These are phyloP conservation scores for Lasioglossum morio DNA, from an alignment of 2,888 invertebrate species.

Conservation along the genomic window DNA sequence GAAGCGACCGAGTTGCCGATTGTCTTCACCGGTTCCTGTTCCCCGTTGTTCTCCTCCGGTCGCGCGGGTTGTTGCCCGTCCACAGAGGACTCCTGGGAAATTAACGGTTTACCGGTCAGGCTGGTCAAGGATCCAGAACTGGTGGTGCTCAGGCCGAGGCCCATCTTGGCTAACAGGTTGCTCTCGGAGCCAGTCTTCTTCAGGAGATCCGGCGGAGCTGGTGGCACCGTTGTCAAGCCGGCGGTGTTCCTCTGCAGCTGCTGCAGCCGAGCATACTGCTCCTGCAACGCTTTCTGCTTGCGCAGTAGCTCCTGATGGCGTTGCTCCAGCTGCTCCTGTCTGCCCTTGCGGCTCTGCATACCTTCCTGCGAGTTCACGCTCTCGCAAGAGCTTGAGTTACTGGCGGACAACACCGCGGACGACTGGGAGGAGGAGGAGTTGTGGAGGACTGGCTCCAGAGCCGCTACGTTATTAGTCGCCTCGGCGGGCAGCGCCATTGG, in stretches of 20 bases:
- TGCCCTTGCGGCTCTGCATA: slow-evolving; percentile 85
- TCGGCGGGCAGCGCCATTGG: slow-evolving; percentile 79
- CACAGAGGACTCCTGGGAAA: slow-evolving; percentile 62
- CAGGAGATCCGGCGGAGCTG: slow-evolving; percentile 87
- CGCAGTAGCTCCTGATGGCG: slow-evolving; percentile 95
- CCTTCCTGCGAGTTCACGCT: slow-evolving; percentile 91
- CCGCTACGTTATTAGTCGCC: slow-evolving; percentile 44
- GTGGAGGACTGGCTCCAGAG: slow-evolving; percentile 45
- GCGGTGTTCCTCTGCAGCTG: slow-evolving; percentile 93
- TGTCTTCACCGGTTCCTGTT: slow-evolving; percentile 50
- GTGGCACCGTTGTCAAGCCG: slow-evolving; percentile 86
- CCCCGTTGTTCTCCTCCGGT: slow-evolving; percentile 20
- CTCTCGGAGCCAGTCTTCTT: slow-evolving; percentile 96
- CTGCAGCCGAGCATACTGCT: slow-evolving; percentile 95
- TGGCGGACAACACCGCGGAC: slow-evolving; percentile 84
- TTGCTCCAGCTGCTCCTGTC: slow-evolving; percentile 92
- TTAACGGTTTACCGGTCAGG: slow-evolving; percentile 84
- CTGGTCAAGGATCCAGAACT: slow-evolving; percentile 88
- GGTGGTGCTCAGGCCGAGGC: slow-evolving; percentile 87
- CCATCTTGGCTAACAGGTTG: slow-evolving; percentile 93
- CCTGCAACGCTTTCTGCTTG: slow-evolving; percentile 95
- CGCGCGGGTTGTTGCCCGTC: slow-evolving; percentile 21
- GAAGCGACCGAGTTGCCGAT: slow-evolving; percentile 43
- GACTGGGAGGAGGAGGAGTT: slow-evolving; percentile 67
- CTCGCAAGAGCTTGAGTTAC: slow-evolving; percentile 91